phyloP scores from a whole-genome alignment of 2,888 invertebrate genomes.

The Atethmia centrago region DNA sequence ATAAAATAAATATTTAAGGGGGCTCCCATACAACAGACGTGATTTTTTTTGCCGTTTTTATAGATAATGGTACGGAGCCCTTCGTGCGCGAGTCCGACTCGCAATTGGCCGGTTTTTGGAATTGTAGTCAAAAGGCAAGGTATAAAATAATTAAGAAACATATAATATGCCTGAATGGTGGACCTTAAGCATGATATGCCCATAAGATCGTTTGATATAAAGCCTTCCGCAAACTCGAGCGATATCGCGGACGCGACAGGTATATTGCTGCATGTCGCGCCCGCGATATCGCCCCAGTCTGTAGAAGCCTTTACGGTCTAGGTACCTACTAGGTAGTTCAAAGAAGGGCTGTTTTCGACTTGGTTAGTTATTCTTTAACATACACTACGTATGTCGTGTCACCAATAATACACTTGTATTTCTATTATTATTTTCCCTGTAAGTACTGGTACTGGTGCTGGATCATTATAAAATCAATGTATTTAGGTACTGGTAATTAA shows the following conservation, averaged over 20 bases:
- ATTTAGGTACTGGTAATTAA: background rate
- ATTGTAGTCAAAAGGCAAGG: background rate
- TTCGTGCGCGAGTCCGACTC: too few relatives aligned
- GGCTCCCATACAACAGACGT: too few relatives aligned
- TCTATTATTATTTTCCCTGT: background rate
- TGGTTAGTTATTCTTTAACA: background rate
- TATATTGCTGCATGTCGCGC: too few relatives aligned
- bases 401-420: conserved; percentile 1
- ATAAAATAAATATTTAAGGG: too few relatives aligned
- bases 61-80: too few relatives aligned
- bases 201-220: background rate
- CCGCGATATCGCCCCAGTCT: too few relatives aligned
- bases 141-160: background rate
- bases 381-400: background rate
- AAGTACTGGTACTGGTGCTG: too few relatives aligned
- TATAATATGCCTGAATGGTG: background rate
- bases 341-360: background rate
- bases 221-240: too few relatives aligned
- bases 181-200: background rate
- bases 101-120: too few relatives aligned
- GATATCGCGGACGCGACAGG: too few relatives aligned
- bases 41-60: too few relatives aligned
- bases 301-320: background rate
- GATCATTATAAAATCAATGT: background rate
- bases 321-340: background rate